Percentiles rank a stretch among this genome's conserved stretches.
phyloP scores from a whole-genome alignment of 2,113 vertebrate genomes.

The Procavia capensis region DNA sequence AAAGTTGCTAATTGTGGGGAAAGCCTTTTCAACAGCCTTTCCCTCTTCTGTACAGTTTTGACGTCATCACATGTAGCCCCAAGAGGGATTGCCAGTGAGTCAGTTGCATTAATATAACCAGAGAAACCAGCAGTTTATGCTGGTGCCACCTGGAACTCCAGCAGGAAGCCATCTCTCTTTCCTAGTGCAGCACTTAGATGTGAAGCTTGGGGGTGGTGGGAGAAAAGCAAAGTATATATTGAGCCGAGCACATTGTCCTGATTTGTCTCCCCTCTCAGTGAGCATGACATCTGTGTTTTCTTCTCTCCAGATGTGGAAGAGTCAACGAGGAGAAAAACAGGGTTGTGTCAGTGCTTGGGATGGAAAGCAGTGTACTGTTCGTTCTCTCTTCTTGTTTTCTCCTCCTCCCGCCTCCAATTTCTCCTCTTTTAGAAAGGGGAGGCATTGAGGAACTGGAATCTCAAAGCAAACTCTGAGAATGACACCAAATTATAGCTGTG shows the following conservation, averaged over 20 bases:
- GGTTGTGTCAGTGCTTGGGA: background rate
- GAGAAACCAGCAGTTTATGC: background rate
- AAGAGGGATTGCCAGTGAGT: background rate
- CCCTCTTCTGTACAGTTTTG: background rate
- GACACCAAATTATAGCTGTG: background rate
- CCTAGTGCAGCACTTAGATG: background rate
- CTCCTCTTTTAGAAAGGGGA: conserved; percentile 14
- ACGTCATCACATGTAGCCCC: background rate
- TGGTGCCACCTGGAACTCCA: background rate
- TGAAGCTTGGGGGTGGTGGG: background rate
- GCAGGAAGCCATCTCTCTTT: background rate
- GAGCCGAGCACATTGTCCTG: background rate
- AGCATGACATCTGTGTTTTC: background rate
- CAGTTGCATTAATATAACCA: background rate
- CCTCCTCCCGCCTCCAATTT: background rate
- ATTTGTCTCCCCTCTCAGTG: background rate
- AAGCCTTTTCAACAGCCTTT: background rate
- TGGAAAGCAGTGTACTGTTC: background rate
- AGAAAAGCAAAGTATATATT: background rate
- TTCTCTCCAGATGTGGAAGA: background rate
- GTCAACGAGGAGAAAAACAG: background rate
- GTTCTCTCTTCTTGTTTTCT: background rate
- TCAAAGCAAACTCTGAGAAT: background rate
- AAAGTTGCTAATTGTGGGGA: conserved; percentile 57
- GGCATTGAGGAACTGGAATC: background rate